Percentiles rank a stretch among this genome's conserved stretches.
Conservation (phyloP, 1,140 invertebrate species). For the Trachelipus rathkii region DNA sequence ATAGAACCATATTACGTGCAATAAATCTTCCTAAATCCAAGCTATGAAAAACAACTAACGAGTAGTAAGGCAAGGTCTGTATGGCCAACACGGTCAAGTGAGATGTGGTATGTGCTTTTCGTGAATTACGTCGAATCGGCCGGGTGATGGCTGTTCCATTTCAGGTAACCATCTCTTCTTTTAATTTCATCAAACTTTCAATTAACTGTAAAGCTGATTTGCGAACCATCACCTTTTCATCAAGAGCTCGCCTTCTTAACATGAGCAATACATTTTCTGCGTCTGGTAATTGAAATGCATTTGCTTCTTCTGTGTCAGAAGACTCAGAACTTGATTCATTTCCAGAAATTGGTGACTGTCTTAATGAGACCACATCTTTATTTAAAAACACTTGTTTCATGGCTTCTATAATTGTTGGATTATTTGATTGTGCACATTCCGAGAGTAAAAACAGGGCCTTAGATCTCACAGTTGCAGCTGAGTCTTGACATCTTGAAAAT, state of each 20-base stretch:
- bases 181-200: conserved; percentile 50
- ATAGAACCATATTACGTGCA: too few relatives aligned
- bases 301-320: conserved; percentile 44
- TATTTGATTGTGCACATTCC: conserved; percentile 52
- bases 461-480: conserved; percentile 57
- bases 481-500: conserved; percentile 56
- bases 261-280: conserved; percentile 51
- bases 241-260: conserved; percentile 54
- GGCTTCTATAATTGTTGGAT: conserved; percentile 48
- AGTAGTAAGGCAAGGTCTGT: too few relatives aligned
- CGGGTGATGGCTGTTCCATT: too few relatives aligned
- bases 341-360: conserved; percentile 33
- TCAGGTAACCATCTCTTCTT: conserved; percentile 48
- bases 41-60: too few relatives aligned
- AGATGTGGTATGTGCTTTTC: too few relatives aligned
- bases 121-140: too few relatives aligned
- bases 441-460: conserved; percentile 58
- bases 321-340: conserved; percentile 42
- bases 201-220: conserved; percentile 58
- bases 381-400: conserved; percentile 54
- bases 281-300: conserved; percentile 49
- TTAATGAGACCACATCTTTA: conserved; percentile 47
- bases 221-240: conserved; percentile 59
- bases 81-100: too few relatives aligned
- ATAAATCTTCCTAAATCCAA: too few relatives aligned